Base-by-base conservation (phyloP, 2,113 vertebrate genomes). In the Oncorhynchus clarkii region DNA sequence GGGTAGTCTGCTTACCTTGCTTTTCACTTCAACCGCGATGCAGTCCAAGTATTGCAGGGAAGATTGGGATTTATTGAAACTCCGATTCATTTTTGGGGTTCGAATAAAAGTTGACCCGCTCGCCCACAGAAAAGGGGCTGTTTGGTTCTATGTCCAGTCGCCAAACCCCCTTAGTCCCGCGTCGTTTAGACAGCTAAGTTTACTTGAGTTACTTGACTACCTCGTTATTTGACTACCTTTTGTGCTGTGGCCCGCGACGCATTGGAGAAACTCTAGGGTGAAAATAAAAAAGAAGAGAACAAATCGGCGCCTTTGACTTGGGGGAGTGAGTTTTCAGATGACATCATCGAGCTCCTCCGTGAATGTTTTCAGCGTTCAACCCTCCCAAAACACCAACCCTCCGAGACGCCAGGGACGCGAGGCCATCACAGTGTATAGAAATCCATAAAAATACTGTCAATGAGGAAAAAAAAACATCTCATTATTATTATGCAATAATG, bases 1-100 rank as follows among this genome's bases (percentile, higher is more conserved):
- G 2, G 18, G 18, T 39, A 69, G 16, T 69, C 31, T 8, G 18
- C 95, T 95, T 89, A 97, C 97, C 96, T 98, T 98, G 90, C 96
- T 97, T 87, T 98, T 98, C 67, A 98, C 97, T 92, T 98, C 97
- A 90, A 98, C 96, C 0, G 96, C 96, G 85, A 93, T 93, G 86
- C 94, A 93, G 16, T 95, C 95, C 84, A 90, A 90, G 76, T 88
- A 93, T 78, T 95, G 94, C 94, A 97, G 91, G 88, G 93, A 92
- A 88, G 93, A 94, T 82, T 95, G 96, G 80, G 96, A 95, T 89
- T 94, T 96, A 76, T 93, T 95, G 87, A 97, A 97, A 87, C 96
- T 98, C 91, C 95, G 95, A 88, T 96, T 97, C 96, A 97, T 98
- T 77, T 76, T 54, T 66, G 29, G 54, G 59, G 67, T 75, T 76